phyloP scores from a whole-genome alignment of 2,888 invertebrate genomes.

The Zygaena filipendulae region DNA sequence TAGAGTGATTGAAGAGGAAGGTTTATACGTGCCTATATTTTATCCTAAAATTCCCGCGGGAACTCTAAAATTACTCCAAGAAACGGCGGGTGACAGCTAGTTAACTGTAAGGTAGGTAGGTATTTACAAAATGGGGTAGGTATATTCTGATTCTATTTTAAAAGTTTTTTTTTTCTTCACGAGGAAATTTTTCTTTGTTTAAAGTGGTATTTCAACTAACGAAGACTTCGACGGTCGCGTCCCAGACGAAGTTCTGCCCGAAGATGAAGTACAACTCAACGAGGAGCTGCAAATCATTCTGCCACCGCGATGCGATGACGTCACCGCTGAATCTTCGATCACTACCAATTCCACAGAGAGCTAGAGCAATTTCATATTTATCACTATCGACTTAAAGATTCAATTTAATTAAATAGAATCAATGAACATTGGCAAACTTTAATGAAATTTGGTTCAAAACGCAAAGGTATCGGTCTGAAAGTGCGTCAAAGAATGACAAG shows the following conservation, averaged over 20 bases:
- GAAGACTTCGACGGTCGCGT: constrained; percentile 37
- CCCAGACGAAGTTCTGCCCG: constrained; percentile 34
- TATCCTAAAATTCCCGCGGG: no score
- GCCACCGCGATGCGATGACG: constrained; percentile 50
- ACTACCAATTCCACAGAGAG: constrained; percentile 25
- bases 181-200: no score
- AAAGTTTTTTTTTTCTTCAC: no score
- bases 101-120: no score
- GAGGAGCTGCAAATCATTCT: constrained; percentile 56
- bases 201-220: constrained; percentile 27
- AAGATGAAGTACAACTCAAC: constrained; percentile 44
- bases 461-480: constrained; percentile 25
- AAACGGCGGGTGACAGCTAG: no score
- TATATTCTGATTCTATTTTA: no score
- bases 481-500: constrained; percentile 23
- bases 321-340: constrained; percentile 32
- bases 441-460: constrained; percentile 8
- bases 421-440: constrained; percentile 18
- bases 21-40: no score
- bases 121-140: no score
- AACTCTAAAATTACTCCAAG: no score
- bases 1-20: no score
- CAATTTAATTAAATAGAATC: constrained; percentile 18
- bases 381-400: constrained; percentile 5
- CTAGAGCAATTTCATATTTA: constrained; percentile 17